These are phyloP conservation scores for Dipodomys merriami DNA, from an alignment of 2,113 vertebrate species.

Conservation along the genomic window DNA sequence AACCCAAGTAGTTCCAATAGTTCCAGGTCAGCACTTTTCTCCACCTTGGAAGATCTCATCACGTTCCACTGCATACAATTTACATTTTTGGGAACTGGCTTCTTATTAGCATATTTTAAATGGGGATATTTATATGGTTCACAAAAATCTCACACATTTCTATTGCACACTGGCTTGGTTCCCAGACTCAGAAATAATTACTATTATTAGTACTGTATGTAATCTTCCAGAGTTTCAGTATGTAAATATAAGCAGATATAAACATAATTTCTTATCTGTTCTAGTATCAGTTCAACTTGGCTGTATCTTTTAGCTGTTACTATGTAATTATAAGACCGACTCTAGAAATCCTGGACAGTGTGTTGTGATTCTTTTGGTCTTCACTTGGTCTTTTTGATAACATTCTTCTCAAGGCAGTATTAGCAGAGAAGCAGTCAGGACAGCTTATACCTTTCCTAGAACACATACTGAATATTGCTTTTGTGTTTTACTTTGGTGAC, in stretches of 20 bases:
- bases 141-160: not conserved
- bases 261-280: not conserved
- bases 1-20: not conserved
- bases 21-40: not conserved
- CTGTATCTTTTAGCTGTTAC: not conserved
- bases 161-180: not conserved
- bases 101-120: conserved; percentile 18
- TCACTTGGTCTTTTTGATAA: not conserved
- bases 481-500: not conserved
- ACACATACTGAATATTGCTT: not conserved
- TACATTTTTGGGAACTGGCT: not conserved
- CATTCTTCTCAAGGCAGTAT: not conserved
- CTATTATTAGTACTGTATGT: not conserved
- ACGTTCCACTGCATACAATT: not conserved
- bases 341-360: no score
- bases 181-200: not conserved
- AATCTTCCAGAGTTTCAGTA: not conserved
- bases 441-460: not conserved
- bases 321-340: not conserved
- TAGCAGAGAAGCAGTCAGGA: not conserved
- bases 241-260: not conserved
- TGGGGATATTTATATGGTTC: not conserved
- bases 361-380: not conserved
- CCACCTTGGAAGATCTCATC: not conserved
- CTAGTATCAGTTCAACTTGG: not conserved